Evolutionary conservation across 2,113 vertebrate species (phyloP), one percentile per base, ranked within the genome.

Genomic region (Aldabrachelys gigantea): DNA sequence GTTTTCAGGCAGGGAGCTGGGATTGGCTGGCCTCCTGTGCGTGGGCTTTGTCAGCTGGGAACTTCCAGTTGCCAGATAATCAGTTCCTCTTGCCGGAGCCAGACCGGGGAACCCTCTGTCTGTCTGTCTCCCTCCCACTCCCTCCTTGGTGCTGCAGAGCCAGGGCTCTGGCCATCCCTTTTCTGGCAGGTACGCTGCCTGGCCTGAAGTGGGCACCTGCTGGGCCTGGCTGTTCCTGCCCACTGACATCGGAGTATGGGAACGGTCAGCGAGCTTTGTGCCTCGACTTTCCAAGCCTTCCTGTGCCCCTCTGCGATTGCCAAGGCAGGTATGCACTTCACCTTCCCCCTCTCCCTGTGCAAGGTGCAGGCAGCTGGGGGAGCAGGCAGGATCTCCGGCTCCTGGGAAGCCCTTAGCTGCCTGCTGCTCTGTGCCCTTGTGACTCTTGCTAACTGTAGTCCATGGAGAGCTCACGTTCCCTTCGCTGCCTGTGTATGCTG

Each of bases 271-370:
- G 98, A 99, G 96, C 98, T 99, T 29, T 99, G 99, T n/a, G 98
- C 98, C 89, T 99, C 98, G 96, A 99, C 99, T 92, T 98, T 99
- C 94, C 98, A 99, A 97, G 98, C 98, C 4, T 99, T 99, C 95
- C 96, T 99, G 92, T 98, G 98, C 96, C 98, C 99, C 27, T 97
- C 98, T 6, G 94, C 98, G 91, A 97, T 94, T 38, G 29, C 78
- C 50, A 96, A 96, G 93, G 90, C 98, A 98, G 99, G 99, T 99
- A 97, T 90, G 97, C 31, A 5, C 89, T 81, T 81, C 89, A 84
- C 83, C 87, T 90, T 89, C 62, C 56, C 41, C 49, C 75, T 80
- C 2, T n/a, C 54, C 75, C 5, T 4, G 83, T 0, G 0, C 0
- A 3, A 81, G 56, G 24, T 10, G 56, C 53, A 9, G 53, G 57